Conservation (phyloP, 2,888 invertebrate genomes). For the Dryomyza anilis region DNA sequence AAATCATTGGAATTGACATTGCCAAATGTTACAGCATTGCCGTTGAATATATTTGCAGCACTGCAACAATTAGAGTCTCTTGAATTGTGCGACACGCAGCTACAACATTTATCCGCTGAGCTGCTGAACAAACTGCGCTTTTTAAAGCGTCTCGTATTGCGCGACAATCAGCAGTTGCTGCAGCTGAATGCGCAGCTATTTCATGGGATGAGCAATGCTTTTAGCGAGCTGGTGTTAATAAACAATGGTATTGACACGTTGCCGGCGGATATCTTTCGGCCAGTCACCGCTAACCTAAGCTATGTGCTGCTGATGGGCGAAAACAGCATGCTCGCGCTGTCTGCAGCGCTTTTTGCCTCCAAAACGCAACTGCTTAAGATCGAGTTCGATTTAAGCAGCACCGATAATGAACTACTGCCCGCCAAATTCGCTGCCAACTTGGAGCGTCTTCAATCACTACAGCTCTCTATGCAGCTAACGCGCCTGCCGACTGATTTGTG, state of each 20-base stretch:
- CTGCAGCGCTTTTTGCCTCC: too few relatives aligned
- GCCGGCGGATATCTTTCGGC: too few relatives aligned
- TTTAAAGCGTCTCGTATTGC: conserved; percentile 69
- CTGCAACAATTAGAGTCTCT: conserved; percentile 66
- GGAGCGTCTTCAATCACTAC: conserved; percentile 64
- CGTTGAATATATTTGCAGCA: conserved; percentile 65
- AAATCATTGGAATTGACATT: conserved; percentile 69
- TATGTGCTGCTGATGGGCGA: too few relatives aligned
- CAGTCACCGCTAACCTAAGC: too few relatives aligned
- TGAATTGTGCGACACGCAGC: conserved; percentile 71
- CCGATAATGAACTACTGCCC: conserved; percentile 66
- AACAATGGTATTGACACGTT: too few relatives aligned
- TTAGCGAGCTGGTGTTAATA: too few relatives aligned
- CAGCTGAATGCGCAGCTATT: too few relatives aligned
- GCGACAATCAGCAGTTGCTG: conserved; percentile 73
- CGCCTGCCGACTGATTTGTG: conserved; percentile 69
- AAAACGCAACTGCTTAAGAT: too few relatives aligned
- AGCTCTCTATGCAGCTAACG: conserved; percentile 66
- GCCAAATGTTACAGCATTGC: conserved; percentile 67
- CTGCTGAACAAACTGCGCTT: conserved; percentile 68
- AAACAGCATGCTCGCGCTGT: too few relatives aligned
- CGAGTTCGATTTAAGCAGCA: too few relatives aligned
- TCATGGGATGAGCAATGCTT: too few relatives aligned
- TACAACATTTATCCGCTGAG: conserved; percentile 67
- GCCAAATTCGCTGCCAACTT: conserved; percentile 68